Percentiles rank a stretch among this genome's conserved stretches.
Evolutionary conservation across 2,888 invertebrate species (phyloP).

Genomic region (Torymus texanus): DNA sequence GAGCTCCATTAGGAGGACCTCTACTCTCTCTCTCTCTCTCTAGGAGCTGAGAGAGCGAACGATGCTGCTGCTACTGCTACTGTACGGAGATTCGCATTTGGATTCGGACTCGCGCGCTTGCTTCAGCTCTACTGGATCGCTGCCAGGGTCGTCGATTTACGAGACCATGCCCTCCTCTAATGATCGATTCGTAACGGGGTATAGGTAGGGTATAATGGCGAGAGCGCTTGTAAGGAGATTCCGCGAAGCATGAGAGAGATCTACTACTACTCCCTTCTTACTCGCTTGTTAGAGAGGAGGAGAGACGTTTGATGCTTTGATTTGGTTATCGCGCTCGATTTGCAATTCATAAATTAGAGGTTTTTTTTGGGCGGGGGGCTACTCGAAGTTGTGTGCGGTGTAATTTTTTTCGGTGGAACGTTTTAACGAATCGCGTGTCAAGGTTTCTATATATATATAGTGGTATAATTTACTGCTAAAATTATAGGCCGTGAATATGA

Average conservation of each 20-base stretch:
- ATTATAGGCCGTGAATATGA: too few species aligned
- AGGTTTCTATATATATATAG: too few species aligned
- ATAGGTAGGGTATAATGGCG: slow-evolving; percentile 22
- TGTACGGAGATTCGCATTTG: slow-evolving; percentile 36
- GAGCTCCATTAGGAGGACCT: slow-evolving; percentile 37
- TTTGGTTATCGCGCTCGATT: slow-evolving; percentile 6
- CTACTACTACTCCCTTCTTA: too few species aligned
- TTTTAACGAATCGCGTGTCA: too few species aligned
- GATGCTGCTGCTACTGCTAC: too few species aligned
- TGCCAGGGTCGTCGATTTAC: slow-evolving; percentile 36
- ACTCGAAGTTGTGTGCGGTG: neutral
- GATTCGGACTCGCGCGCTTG: slow-evolving; percentile 17
- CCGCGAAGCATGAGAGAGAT: neutral
- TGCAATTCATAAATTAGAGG: slow-evolving; percentile 36
- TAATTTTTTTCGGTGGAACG: too few species aligned
- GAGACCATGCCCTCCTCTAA: slow-evolving; percentile 40
- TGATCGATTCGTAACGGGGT: slow-evolving; percentile 56
- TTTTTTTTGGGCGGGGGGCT: neutral
- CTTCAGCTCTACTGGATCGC: neutral
- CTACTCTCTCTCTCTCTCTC: neutral
- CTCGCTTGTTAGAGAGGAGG: neutral
- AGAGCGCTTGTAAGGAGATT: slow-evolving; percentile 5
- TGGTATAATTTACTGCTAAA: too few species aligned
- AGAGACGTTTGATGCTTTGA: neutral
- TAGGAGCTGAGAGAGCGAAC: too few species aligned